phyloP scores from a whole-genome alignment of 1,140 invertebrate genomes.

The Paraescarpia echinospica region DNA sequence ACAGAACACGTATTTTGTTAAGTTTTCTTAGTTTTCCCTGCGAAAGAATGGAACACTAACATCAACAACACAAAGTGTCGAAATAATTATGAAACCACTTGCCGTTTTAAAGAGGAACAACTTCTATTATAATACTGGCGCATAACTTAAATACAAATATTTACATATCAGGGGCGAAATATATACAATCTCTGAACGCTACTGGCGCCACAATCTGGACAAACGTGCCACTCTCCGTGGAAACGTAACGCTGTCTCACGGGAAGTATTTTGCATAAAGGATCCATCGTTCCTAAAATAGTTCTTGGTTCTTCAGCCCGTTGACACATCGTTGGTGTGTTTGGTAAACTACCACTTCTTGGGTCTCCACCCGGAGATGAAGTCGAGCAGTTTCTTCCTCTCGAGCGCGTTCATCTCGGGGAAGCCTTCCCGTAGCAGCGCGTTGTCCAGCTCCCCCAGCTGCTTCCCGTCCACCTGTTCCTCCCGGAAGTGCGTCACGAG shows the following conservation, averaged over 20 bases:
- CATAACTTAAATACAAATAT: neutral
- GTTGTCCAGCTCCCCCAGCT: conserved; percentile 46
- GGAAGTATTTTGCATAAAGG: neutral
- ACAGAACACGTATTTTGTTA: too few relatives aligned
- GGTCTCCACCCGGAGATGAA: conserved; percentile 53
- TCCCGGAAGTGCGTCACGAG: conserved; percentile 48
- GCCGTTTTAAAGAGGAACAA: too few relatives aligned
- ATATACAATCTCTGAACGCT: neutral
- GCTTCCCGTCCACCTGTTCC: conserved; percentile 53
- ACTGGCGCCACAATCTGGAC: neutral
- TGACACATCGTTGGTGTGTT: neutral
- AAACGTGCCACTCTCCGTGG: neutral
- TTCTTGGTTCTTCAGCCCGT: neutral
- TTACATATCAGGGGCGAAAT: neutral
- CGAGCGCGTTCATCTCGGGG: conserved; percentile 51
- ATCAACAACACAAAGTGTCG: too few relatives aligned
- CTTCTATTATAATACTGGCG: too few relatives aligned
- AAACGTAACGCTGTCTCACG: too few relatives aligned
- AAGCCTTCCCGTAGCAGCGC: conserved; percentile 52
- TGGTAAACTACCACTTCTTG: conserved; percentile 28
- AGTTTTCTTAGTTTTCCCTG: too few relatives aligned
- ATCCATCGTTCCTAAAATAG: neutral
- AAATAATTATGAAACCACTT: too few relatives aligned
- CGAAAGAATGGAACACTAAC: too few relatives aligned
- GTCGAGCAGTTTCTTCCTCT: conserved; percentile 53